A percentile compares a stretch with the other conserved stretches of the same genome.
Evolutionary conservation across 2,797 vertebrate genomes (phyloP).

Genomic region (Todus mexicanus): DNA sequence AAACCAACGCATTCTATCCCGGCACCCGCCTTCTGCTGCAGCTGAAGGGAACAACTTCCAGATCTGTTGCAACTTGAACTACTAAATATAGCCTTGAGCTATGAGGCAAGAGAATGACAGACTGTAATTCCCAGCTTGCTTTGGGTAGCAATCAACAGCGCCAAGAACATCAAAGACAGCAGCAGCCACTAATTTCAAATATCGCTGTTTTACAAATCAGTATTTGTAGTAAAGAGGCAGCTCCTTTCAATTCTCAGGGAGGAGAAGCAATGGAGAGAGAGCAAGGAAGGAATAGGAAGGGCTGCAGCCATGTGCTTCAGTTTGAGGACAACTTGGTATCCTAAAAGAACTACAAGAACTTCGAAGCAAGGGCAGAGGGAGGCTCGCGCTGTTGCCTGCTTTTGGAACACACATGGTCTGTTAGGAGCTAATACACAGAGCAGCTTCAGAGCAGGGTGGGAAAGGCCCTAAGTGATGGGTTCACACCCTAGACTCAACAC

Average conservation of each 20-base stretch:
- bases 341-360: background rate
- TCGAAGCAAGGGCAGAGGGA: background rate
- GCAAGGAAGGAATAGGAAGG: background rate
- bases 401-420: rapidly evolving
- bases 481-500: background rate
- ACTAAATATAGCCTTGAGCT: slow-evolving; percentile 55
- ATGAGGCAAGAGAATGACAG: slow-evolving; percentile 31
- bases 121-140: slow-evolving; percentile 34
- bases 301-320: background rate
- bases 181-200: slow-evolving; percentile 7
- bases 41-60: slow-evolving; percentile 28
- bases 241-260: background rate
- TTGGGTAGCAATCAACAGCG: background rate
- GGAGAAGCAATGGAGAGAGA: background rate
- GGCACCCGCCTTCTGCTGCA: background rate
- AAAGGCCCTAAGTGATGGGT: background rate
- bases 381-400: background rate
- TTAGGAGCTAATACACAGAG: background rate
- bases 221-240: background rate
- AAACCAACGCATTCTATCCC: background rate
- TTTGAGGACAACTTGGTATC: background rate
- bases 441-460: background rate
- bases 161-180: slow-evolving; percentile 21
- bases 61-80: slow-evolving; percentile 42
- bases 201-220: background rate